Conservation (phyloP, 2,113 vertebrate species). For the Sakesphorus luctuosus region DNA sequence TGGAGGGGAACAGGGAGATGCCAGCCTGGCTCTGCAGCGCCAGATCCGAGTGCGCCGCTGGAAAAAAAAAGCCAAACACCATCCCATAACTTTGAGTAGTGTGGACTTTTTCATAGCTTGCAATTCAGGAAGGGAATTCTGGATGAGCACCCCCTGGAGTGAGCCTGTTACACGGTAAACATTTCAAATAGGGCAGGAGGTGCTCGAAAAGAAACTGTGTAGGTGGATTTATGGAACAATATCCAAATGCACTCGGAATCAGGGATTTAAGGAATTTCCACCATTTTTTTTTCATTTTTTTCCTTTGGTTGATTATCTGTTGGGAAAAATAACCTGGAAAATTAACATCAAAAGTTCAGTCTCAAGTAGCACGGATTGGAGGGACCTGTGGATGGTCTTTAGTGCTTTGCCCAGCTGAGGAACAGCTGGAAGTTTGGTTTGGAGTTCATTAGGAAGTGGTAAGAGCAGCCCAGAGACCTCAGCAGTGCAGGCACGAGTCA, state of each 20-base stretch:
- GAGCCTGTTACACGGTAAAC: not conserved
- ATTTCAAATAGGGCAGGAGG: not conserved
- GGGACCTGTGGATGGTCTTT: not conserved
- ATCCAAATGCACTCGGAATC: not conserved
- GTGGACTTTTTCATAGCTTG: not conserved
- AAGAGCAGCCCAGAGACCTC: not conserved
- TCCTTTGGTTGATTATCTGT: not conserved
- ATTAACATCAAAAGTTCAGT: not conserved
- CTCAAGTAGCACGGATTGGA: fast-evolving
- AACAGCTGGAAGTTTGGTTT: not conserved
- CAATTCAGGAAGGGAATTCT: not conserved
- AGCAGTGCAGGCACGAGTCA: not conserved
- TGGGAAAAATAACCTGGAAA: not conserved
- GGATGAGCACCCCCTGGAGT: not conserved
- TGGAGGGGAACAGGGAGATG: fast-evolving
- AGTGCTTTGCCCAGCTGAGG: not conserved
- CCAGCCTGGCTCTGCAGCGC: not conserved
- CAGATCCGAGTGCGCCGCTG: not conserved
- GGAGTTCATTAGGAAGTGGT: not conserved
- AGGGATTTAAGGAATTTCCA: not conserved
- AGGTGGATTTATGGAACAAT: not conserved
- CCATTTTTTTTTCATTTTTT: not conserved
- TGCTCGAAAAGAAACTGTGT: not conserved
- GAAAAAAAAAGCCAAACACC: not conserved
- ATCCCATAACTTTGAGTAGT: not conserved